Base-by-base conservation (phyloP, 2,113 vertebrate genomes). In the Tychaedon coryphoeus region DNA sequence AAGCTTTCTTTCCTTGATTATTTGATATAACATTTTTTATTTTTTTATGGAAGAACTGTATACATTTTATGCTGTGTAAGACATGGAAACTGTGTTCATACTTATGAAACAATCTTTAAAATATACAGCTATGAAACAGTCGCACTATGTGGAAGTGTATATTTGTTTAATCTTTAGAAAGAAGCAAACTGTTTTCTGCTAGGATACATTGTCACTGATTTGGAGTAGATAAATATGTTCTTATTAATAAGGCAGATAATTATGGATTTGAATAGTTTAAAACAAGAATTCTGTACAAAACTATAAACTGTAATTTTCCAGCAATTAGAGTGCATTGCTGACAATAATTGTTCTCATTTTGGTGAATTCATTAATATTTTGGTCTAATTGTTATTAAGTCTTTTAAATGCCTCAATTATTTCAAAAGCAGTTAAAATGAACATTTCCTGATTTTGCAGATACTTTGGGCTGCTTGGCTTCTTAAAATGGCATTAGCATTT, bases 221-320 rank as follows among this genome's bases (percentile, higher is more conserved):
- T 31, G 40, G 26, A 74, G 40, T 36, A 71, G 50, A 95, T 88
- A 31, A 84, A 38, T 85, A 51, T 56, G 16, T 74, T 89, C 66
- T 91, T 86, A 69, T 67, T 83, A 88, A 48, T 57, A 86, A 90
- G 42, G 48, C 66, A 81, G 77, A 83, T 57, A 77, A 90, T 92
- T 79, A 82, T 40, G 26, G n/a, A 50, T 82, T 95, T 90, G 42
- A 93, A 75, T 62, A 58, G n/a, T 73, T 92, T 71, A 58, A 82
- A 60, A 85, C 65, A 34, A 75, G 54, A 92, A 75, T 78, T 85
- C 70, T 14, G 2, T 75, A 65, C 36, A 91, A 75, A 80, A 61
- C 25, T 53, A 51, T 86, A 95, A 90, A 92, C 76, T 86, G 65
- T 95, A 93, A 93, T 96, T 96, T 95, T 53, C 66, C 38, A 80